Percentiles rank a stretch among this genome's conserved stretches.
Evolutionary conservation across 2,113 vertebrate genomes (phyloP).

Genomic region (Limnothrissa miodon): DNA sequence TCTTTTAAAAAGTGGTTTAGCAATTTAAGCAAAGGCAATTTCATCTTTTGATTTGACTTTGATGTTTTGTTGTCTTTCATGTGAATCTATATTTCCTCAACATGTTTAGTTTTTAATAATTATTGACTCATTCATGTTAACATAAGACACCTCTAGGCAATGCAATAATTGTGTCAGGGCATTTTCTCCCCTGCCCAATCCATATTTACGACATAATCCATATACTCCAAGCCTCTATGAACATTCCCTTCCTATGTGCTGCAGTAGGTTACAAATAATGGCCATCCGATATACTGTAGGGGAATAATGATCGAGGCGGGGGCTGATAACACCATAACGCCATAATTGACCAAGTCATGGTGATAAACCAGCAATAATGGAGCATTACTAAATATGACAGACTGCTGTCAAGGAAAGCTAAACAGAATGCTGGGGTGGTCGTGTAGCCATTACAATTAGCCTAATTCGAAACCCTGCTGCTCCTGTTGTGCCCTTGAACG

Average conservation of each 20-base stretch:
- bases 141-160: neutral
- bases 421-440: no score
- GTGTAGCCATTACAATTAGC: no score
- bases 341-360: no score
- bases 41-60: neutral
- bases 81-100: neutral
- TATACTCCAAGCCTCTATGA: neutral
- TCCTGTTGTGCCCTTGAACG: no score
- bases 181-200: neutral
- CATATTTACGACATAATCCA: neutral
- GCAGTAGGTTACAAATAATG: no score
- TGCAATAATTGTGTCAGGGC: neutral
- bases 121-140: neutral
- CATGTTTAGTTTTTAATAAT: neutral
- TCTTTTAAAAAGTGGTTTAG: neutral
- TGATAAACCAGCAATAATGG: no score
- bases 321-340: no score
- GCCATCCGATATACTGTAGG: no score
- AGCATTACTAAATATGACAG: no score
- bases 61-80: neutral
- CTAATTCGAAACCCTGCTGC: no score
- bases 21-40: neutral
- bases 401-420: no score
- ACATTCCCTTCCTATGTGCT: neutral
- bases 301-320: no score